Evolutionary conservation across 2,797 vertebrate species (phyloP).

Genomic region (Pseudochirops corinnae): DNA sequence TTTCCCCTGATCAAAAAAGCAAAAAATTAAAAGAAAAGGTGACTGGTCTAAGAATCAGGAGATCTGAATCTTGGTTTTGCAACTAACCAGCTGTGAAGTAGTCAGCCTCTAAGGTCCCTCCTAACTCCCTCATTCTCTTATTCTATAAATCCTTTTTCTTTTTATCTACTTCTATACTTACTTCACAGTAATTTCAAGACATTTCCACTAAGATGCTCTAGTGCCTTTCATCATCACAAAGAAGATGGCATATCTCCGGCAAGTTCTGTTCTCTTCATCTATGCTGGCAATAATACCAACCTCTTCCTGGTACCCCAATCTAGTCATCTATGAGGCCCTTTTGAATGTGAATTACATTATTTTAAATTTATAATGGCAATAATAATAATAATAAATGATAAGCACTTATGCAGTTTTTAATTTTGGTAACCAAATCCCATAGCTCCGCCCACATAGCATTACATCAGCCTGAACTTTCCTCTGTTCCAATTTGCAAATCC

Average conservation of each 20-base stretch:
- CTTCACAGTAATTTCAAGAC: not conserved
- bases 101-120: not conserved
- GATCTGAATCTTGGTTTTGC: not conserved
- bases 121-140: not conserved
- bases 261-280: not conserved
- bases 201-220: not conserved
- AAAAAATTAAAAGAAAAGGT: not conserved
- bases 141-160: not conserved
- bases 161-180: not conserved
- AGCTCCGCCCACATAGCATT: not conserved
- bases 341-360: not conserved
- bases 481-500: not conserved
- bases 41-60: not conserved
- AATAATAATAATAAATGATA: not conserved
- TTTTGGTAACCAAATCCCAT: not conserved
- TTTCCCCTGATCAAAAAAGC: too few species aligned
- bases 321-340: not conserved
- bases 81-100: not conserved
- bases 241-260: not conserved
- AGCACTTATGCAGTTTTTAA: not conserved
- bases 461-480: not conserved
- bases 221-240: not conserved
- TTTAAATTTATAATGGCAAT: not conserved
- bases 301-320: not conserved
- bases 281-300: not conserved